Evolutionary conservation across 2,797 vertebrate species (phyloP), one percentile per base, ranked within the genome.

Genomic region (Cuniculus paca): DNA sequence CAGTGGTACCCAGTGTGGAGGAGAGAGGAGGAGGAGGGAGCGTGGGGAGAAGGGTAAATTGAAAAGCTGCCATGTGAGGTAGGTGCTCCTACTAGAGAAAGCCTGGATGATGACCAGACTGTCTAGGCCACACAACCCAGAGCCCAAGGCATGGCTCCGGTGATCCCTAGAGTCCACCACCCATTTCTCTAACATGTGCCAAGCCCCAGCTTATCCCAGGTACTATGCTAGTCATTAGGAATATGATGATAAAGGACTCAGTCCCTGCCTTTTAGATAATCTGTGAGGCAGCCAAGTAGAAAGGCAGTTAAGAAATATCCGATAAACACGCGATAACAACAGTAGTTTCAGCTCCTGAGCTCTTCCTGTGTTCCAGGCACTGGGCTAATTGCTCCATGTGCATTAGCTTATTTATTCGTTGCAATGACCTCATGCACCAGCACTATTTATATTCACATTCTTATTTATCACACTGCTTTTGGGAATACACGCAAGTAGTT

Each of bases 1-100:
- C 96, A 97, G 95, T 93, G n/a, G 19, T 22, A 79, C 86, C 83
- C 65, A 26, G 31, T 11, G 56, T 5, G 63, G 75, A 92, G 1
- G 9, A 54, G 74, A 70, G 80, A 70, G 63, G 52, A 34, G 39
- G 34, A 83, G 50, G 39, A 48, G 42, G 19, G 28, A n/a, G 14
- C 5, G 3, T 28, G 26, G 48, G 92, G 50, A 88, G 91, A 63
- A 75, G 28, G 54, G 24, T 0, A 26, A 91, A 75, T 24, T 34
- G 19, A 77, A 85, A 86, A 84, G 78, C 79, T 36, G 65, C 77
- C 52, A 12, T 22, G 19, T 36, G 36, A 91, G 58, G 92, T 28
- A 81, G 83, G 77, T 24, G 1, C 42, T 63, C 81, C 63, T 52
- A 31, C 61, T 86, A 24, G 45, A 7, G 63, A 83, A 19, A 94